Base-by-base conservation (phyloP, 2,888 invertebrate genomes). In the Trachelus stipa region DNA sequence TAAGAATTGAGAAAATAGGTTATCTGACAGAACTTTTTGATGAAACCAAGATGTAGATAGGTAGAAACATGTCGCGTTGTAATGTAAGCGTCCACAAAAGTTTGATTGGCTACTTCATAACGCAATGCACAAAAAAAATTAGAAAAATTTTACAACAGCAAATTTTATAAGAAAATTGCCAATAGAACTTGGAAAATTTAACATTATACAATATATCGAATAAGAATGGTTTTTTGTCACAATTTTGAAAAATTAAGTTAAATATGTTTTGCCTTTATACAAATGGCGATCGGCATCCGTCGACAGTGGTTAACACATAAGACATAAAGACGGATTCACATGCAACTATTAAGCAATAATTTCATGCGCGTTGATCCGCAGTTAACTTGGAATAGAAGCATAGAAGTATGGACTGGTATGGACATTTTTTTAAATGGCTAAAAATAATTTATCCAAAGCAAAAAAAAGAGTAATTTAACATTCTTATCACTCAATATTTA, bases 1-100 rank as follows among this genome's bases (percentile, higher is more conserved):
- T 80, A 77, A 76, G 76, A 77, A 77, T 81, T 33, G 73, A 80
- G 71, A 77, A 85, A 82, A 82, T 84, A 87, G 88, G 88, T 88
- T 88, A 88, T 56, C 56, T 56, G 56, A 56, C 56, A 56, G 56
- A 56, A 56, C 23, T 56, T 56, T 56, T 23, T 23, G 56, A 56
- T 56, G 15, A 56, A 23, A 56, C 23, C 56, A 56, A 56, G 56
- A 56, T 56, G 56, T 56, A 56, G 56, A 56, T 56, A 56, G 56
- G 23, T 56, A 56, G 56, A 23, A 56, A 56, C 56, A 56, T 56
- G 56, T 56, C 56, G 23, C 56, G 56, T 56, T 23, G 56, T 56
- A 56, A 23, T 56, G 23, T 56, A 56, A 56, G 56, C 56, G 23
- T 23, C 56, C 23, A 56, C 23, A 56, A 56, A 56, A 56, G 23